Evolutionary conservation across 2,797 vertebrate species (phyloP).

Genomic region (Phataginus tricuspis): DNA sequence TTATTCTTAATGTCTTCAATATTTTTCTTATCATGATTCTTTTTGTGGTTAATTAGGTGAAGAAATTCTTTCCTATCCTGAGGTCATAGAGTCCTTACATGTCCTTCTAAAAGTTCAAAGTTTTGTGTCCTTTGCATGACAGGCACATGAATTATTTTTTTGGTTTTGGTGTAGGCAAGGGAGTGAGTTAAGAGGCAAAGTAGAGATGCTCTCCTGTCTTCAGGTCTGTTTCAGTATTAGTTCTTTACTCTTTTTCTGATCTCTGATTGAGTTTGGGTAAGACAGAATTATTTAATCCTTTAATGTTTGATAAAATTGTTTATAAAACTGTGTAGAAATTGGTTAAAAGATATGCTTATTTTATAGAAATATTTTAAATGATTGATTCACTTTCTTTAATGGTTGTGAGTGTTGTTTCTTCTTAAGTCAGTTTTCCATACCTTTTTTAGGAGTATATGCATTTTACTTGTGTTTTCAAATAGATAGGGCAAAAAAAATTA

Average conservation of each 20-base stretch:
- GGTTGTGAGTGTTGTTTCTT: neutral
- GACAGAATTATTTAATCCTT: neutral
- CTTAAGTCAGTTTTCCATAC: neutral
- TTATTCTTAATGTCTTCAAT: neutral
- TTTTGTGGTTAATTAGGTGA: neutral
- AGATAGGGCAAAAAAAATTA: neutral
- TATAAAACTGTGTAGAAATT: neutral
- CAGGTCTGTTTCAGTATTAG: neutral
- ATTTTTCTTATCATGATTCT: neutral
- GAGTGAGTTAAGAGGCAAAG: neutral
- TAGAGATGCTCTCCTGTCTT: neutral
- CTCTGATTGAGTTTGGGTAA: neutral
- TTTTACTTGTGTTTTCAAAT: neutral
- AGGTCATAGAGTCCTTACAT: neutral
- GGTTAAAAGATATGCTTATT: neutral
- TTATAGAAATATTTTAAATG: neutral
- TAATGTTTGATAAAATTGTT: neutral
- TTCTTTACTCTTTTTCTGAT: neutral
- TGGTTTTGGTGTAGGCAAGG: neutral
- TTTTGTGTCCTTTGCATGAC: neutral
- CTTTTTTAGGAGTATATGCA: neutral
- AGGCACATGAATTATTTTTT: neutral
- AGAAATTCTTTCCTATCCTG: neutral
- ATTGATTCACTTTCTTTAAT: neutral
- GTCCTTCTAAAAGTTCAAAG: neutral